These are phyloP conservation scores for Wiebesia pumilae DNA, from an alignment of 1,140 invertebrate genomes.

Conservation along the genomic window DNA sequence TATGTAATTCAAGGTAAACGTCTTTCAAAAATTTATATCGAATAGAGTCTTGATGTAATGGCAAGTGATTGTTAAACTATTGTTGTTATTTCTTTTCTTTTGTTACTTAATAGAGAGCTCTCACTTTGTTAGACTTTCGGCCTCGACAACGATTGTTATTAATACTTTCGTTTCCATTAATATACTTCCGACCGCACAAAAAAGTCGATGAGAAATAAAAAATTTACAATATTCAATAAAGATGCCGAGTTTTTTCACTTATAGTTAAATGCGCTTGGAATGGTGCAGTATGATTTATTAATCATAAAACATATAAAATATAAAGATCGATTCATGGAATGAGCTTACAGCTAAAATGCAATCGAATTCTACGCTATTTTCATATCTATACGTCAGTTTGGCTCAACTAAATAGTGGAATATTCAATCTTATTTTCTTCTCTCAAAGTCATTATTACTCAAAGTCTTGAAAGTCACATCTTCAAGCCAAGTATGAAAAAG, in stretches of 20 bases:
- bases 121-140: conserved; percentile 31
- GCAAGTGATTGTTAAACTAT: conserved; percentile 46
- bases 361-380: conserved; percentile 10
- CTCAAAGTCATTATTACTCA: conserved; percentile 7
- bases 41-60: conserved; percentile 49
- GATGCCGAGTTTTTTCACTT: conserved; percentile 8
- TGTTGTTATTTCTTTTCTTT: conserved; percentile 13
- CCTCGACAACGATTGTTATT: conserved; percentile 47
- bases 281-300: conserved; percentile 44
- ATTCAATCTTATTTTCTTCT: conserved; percentile 47
- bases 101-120: conserved; percentile 45
- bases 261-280: conserved; percentile 52
- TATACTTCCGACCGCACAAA: conserved; percentile 6
- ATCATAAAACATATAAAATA: conserved; percentile 47
- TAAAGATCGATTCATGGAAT: conserved; percentile 52
- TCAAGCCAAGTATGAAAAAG: conserved; percentile 32
- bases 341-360: conserved; percentile 50
- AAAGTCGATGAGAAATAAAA: conserved; percentile 25
- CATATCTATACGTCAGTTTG: conserved; percentile 22
- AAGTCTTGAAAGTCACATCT: conserved; percentile 4
- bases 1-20: conserved; percentile 37
- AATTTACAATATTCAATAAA: conserved; percentile 43
- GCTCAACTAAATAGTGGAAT: conserved; percentile 25
- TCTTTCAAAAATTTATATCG: conserved; percentile 47
- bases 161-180: conserved; percentile 49